Conservation (phyloP, 2,888 invertebrate species). For the Pelosia muscerda region DNA sequence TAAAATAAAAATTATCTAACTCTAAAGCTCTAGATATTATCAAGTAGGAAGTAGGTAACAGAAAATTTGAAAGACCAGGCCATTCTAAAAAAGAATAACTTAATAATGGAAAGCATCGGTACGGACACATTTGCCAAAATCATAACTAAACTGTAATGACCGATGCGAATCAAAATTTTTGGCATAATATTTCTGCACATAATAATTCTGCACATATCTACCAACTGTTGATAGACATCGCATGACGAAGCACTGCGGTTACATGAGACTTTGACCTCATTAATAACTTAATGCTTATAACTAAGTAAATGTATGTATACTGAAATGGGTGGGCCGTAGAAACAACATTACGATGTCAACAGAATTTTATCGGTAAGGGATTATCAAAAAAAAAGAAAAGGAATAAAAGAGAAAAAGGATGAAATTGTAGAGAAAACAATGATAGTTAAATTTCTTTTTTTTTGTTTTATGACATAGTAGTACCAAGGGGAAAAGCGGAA, state of each 20-base stretch:
- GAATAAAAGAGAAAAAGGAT: too few relatives aligned
- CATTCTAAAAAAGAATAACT: constrained; percentile 1
- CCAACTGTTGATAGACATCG: too few relatives aligned
- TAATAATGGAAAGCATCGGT: not conserved
- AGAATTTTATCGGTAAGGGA: not conserved
- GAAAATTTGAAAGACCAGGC: not conserved
- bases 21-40: constrained; percentile 19
- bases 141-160: not conserved
- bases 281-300: not conserved
- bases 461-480: too few relatives aligned
- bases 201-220: not conserved
- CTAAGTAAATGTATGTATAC: not conserved
- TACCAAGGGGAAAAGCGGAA: too few relatives aligned
- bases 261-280: not conserved
- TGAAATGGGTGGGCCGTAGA: not conserved
- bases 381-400: not conserved
- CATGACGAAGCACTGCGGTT: not conserved
- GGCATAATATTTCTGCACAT: not conserved
- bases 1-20: constrained; percentile 47
- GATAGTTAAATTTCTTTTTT: too few relatives aligned
- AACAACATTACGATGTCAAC: not conserved
- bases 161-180: not conserved
- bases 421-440: too few relatives aligned
- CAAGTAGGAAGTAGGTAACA: constrained; percentile 20
- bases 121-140: not conserved